Evolutionary conservation across 2,113 vertebrate species (phyloP), one percentile per base, ranked within the genome.

Genomic region (Burhinus bistriatus): DNA sequence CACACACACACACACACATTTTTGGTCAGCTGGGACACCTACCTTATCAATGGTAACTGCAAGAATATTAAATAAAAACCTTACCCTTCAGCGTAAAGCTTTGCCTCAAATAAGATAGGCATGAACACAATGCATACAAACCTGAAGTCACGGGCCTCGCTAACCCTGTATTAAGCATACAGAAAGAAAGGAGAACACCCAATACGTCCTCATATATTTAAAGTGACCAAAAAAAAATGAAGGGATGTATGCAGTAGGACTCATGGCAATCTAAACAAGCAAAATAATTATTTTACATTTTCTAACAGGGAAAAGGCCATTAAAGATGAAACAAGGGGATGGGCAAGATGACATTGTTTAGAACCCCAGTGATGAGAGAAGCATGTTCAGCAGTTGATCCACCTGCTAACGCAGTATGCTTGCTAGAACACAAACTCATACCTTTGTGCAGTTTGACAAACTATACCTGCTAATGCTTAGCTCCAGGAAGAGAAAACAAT

Each of bases 401-500:
- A 45, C 32, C 8, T 3, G 30, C 30, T 20, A 42, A 52, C 10
- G 29, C 52, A 49, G 27, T 11, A 16, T 16, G 11, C 38, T 26
- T n/a, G 49, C 36, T 32, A 29, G 5, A 52, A 84, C 30, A 59
- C 59, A 59, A 85, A 68, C 57, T 22, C 64, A 26, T 9, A 90
- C 90, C 79, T 90, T 54, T 49, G 12, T 40, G 40, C 34, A 70
- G 45, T 61, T n/a, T 90, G 80, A 92, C 71, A 86, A 83, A 80
- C 64, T 70, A 20, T 40, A 95, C 68, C 44, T 93, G 89, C 92
- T 78, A 73, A 58, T 2, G 15, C 36, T 91, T 23, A 84, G 59
- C 55, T 92, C 91, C 83, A 66, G 76, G 76, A 89, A 88, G 36
- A 78, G 75, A 86, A 90, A 89, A 90, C 42, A 88, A 89, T 55